These are phyloP conservation scores for Crossaster papposus DNA, from an alignment of 53 echinoderm and acorn worm genomes.

Conservation along the genomic window DNA sequence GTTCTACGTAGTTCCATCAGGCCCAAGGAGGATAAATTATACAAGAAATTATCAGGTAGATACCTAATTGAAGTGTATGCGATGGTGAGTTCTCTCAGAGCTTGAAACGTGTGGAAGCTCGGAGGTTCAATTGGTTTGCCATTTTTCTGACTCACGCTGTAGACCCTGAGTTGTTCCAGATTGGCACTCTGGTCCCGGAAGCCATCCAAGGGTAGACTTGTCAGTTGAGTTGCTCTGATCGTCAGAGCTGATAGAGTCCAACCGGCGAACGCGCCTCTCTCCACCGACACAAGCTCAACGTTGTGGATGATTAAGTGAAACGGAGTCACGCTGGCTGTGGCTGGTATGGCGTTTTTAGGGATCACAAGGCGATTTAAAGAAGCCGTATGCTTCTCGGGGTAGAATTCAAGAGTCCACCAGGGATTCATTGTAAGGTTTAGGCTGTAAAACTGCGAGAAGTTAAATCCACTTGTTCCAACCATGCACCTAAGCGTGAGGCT, in stretches of 20 bases:
- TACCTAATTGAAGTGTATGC: not conserved
- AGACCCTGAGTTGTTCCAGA: not conserved
- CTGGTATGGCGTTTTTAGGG: constrained; percentile 5
- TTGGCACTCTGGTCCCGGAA: not conserved
- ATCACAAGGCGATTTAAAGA: not conserved
- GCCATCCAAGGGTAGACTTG: constrained; percentile 18
- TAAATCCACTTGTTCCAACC: not conserved
- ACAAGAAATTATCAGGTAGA: constrained; percentile 1
- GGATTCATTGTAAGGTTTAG: not conserved
- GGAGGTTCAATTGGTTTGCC: constrained; percentile 24
- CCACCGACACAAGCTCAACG: constrained; percentile 7
- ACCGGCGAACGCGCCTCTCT: constrained; percentile 34
- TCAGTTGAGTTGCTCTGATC: not conserved
- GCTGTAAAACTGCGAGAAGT: constrained; percentile 8
- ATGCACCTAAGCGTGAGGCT: not conserved
- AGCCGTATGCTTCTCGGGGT: no score
- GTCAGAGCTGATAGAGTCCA: not conserved
- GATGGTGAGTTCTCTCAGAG: not conserved
- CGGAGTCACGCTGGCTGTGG: not conserved
- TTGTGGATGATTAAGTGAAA: not conserved
- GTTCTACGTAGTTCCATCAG: not conserved
- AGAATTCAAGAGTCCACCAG: not conserved
- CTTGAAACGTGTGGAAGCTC: constrained; percentile 7
- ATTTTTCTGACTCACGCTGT: not conserved
- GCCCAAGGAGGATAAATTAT: constrained; percentile 31